These are phyloP conservation scores for Drosophila kikkawai DNA, from an alignment of 1,140 invertebrate species.

Conservation along the genomic window DNA sequence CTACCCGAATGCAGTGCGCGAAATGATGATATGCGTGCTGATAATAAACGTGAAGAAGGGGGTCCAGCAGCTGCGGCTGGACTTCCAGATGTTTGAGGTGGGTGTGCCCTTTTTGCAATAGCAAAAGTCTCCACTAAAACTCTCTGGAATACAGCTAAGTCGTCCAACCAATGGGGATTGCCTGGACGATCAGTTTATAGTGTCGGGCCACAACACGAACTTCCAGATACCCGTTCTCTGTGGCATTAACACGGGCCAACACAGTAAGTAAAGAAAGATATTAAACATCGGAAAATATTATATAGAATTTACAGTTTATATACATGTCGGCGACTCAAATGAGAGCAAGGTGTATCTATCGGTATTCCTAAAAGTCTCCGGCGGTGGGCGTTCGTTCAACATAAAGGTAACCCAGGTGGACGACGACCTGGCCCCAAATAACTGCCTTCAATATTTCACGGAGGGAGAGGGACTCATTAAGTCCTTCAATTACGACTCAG, in stretches of 20 bases:
- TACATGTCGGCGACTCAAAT: constrained; percentile 88
- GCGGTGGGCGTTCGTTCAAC: constrained; percentile 87
- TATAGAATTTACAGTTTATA: constrained; percentile 88
- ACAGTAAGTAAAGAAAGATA: constrained; percentile 86
- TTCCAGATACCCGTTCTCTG: constrained; percentile 89
- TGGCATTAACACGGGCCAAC: constrained; percentile 91
- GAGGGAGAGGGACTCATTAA: constrained; percentile 87
- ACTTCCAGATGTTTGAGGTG: constrained; percentile 90
- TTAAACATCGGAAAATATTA: neutral
- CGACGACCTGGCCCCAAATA: constrained; percentile 85
- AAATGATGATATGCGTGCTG: constrained; percentile 87
- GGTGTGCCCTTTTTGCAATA: neutral
- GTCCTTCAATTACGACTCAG: constrained; percentile 90
- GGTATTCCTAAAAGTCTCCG: constrained; percentile 87
- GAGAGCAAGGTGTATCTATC: constrained; percentile 88
- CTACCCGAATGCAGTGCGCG: constrained; percentile 85
- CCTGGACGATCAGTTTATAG: constrained; percentile 88
- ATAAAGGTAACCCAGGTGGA: constrained; percentile 88
- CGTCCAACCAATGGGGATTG: constrained; percentile 89
- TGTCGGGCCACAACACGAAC: constrained; percentile 90
- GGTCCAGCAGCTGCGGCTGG: constrained; percentile 89
- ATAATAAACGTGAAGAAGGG: constrained; percentile 87
- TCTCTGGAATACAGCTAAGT: constrained; percentile 86
- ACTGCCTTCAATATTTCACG: constrained; percentile 90
- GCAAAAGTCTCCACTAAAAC: neutral